A percentile compares a stretch with the other conserved stretches of the same genome.
Evolutionary conservation across 2,113 vertebrate genomes (phyloP).

Genomic region (Megaleporinus macrocephalus): DNA sequence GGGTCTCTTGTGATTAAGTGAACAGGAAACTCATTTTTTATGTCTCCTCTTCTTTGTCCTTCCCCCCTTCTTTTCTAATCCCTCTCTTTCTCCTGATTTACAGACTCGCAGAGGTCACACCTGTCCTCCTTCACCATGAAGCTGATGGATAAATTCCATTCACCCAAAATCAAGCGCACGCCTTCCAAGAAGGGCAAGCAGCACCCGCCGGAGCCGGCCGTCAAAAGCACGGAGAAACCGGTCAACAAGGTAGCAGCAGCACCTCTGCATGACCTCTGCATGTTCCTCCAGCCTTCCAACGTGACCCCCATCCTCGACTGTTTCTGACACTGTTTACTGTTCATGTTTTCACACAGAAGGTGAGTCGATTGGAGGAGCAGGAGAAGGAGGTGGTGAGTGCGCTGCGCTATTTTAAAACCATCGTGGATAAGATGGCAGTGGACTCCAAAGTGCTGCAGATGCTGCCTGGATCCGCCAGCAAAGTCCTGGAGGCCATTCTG

Average conservation of each 20-base stretch:
- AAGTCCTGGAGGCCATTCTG: conserved; percentile 94
- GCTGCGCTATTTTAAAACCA: conserved; percentile 96
- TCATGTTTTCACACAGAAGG: conserved; percentile 76
- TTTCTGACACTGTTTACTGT: not conserved
- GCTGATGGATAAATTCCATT: conserved; percentile 98
- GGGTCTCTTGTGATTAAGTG: too few species aligned
- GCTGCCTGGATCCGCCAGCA: conserved; percentile 96
- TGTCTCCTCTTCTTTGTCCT: not conserved
- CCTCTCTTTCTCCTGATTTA: conserved; percentile 53
- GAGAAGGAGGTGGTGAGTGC: conserved; percentile 98
- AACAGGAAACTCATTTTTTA: not conserved
- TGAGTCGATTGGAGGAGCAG: conserved; percentile 92
- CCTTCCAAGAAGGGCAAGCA: conserved; percentile 97
- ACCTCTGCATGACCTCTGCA: not conserved
- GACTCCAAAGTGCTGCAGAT: conserved; percentile 97
- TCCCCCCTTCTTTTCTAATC: not conserved
- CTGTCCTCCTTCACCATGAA: conserved; percentile 99
- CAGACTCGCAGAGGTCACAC: conserved; percentile 96
- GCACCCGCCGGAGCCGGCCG: conserved; percentile 83
- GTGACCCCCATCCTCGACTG: too few species aligned
- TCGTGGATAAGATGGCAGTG: conserved; percentile 97
- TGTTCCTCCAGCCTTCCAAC: not conserved
- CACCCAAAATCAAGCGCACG: conserved; percentile 96
- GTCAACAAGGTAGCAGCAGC: conserved; percentile 84
- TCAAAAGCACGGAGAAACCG: conserved; percentile 88